Conservation (phyloP, 2,888 invertebrate species). For the Gisinianus flammeolus region DNA sequence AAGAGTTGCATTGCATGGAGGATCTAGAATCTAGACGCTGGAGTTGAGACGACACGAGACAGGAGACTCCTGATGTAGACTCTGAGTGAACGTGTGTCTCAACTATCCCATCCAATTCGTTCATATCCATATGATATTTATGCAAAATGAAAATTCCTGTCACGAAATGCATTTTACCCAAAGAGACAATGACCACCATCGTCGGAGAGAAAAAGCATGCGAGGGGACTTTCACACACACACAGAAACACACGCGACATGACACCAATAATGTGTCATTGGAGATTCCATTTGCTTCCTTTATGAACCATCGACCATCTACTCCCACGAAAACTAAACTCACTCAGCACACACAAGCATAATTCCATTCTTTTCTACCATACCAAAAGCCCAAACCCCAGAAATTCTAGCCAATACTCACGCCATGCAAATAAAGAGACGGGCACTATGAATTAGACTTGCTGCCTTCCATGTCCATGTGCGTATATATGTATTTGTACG, state of each 20-base stretch:
- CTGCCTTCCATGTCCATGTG: too few relatives aligned
- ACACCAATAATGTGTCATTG: slow-evolving; percentile 37
- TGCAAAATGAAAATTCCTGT: slow-evolving; percentile 47
- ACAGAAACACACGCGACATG: slow-evolving; percentile 27
- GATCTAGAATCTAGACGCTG: neutral
- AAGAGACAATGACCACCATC: slow-evolving; percentile 45
- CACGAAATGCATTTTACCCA: slow-evolving; percentile 45
- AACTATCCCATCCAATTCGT: neutral
- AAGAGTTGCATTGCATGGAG: neutral
- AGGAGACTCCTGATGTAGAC: too few relatives aligned
- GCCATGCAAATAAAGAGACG: too few relatives aligned
- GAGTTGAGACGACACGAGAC: neutral
- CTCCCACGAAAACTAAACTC: neutral
- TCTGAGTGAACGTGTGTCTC: neutral
- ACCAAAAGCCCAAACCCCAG: too few relatives aligned
- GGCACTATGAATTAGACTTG: too few relatives aligned
- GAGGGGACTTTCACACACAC: neutral
- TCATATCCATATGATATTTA: slow-evolving; percentile 35
- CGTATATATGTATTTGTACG: too few relatives aligned
- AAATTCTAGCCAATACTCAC: too few relatives aligned
- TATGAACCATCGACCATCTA: slow-evolving; percentile 25
- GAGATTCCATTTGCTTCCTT: slow-evolving; percentile 37
- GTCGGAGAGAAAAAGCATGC: neutral
- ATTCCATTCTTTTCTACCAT: neutral
- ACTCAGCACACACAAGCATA: neutral